Percentiles rank a stretch among this genome's conserved stretches.
phyloP scores from a whole-genome alignment of 2,888 invertebrate species.

The Callimorpha dominula region DNA sequence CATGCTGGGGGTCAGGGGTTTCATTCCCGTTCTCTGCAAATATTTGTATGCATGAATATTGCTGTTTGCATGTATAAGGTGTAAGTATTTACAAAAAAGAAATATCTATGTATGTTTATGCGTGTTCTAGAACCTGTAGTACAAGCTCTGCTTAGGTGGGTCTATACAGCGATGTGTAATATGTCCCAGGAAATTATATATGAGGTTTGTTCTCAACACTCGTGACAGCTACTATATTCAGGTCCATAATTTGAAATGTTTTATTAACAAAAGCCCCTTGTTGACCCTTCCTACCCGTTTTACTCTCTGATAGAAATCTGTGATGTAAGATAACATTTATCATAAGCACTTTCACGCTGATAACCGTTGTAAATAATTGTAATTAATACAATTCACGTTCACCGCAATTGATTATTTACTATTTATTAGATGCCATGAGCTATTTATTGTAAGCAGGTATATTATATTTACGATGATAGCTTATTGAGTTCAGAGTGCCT shows the following conservation, averaged over 20 bases:
- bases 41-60: too few relatives aligned
- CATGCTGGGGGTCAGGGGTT: too few relatives aligned
- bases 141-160: too few relatives aligned
- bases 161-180: too few relatives aligned
- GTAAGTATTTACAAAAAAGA: too few relatives aligned
- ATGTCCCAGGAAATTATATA: neutral
- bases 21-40: too few relatives aligned
- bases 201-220: neutral
- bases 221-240: slow-evolving; percentile 1
- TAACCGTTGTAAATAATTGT: slow-evolving; percentile 28
- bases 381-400: slow-evolving; percentile 21
- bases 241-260: slow-evolving; percentile 5
- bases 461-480: neutral
- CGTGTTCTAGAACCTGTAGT: too few relatives aligned
- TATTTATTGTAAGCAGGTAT: neutral
- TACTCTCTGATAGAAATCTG: slow-evolving; percentile 15
- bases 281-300: slow-evolving; percentile 12
- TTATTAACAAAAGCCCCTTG: slow-evolving; percentile 5
- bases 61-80: too few relatives aligned
- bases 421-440: slow-evolving; percentile 13
- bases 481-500: neutral
- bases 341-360: slow-evolving; percentile 28
- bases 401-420: slow-evolving; percentile 32
- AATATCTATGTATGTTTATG: too few relatives aligned
- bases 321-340: slow-evolving; percentile 16